phyloP scores from a whole-genome alignment of 2,113 vertebrate species.

The Hippopotamus amphibius region DNA sequence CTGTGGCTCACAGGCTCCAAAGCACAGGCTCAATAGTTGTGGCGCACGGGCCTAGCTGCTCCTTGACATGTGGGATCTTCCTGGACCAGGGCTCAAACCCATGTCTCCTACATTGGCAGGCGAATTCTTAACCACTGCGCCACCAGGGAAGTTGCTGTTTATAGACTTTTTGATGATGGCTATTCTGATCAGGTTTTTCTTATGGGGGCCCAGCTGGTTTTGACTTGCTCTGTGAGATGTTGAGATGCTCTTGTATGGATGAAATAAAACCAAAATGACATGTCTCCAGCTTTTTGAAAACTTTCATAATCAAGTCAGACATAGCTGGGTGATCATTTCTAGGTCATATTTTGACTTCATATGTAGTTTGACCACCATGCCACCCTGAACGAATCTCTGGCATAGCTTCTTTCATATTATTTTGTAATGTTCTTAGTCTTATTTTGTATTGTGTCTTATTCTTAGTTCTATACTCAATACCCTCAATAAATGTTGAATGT shows the following conservation, averaged over 20 bases:
- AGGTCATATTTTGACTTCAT: not conserved
- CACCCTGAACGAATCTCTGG: not conserved
- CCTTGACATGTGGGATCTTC: too few relatives aligned
- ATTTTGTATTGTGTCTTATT: slow-evolving; percentile 5
- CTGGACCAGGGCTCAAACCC: too few relatives aligned
- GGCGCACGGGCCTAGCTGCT: too few relatives aligned
- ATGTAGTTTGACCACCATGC: not conserved
- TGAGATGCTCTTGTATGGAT: not conserved
- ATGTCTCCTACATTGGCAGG: too few relatives aligned
- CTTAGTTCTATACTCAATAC: not conserved
- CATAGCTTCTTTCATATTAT: not conserved
- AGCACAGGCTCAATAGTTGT: too few relatives aligned
- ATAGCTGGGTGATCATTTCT: not conserved
- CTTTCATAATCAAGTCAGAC: not conserved
- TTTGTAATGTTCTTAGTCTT: not conserved
- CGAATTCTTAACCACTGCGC: too few relatives aligned
- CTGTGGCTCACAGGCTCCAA: too few relatives aligned
- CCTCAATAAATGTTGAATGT: not conserved
- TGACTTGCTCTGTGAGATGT: not conserved
- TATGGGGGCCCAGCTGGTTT: not conserved
- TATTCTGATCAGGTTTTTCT: not conserved
- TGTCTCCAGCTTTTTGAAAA: not conserved
- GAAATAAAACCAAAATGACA: not conserved
- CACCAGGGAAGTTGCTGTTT: too few relatives aligned
- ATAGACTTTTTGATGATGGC: not conserved